Percentiles rank a stretch among this genome's conserved stretches.
phyloP scores from a whole-genome alignment of 1,140 invertebrate species.

The Aphaenogaster floridana region DNA sequence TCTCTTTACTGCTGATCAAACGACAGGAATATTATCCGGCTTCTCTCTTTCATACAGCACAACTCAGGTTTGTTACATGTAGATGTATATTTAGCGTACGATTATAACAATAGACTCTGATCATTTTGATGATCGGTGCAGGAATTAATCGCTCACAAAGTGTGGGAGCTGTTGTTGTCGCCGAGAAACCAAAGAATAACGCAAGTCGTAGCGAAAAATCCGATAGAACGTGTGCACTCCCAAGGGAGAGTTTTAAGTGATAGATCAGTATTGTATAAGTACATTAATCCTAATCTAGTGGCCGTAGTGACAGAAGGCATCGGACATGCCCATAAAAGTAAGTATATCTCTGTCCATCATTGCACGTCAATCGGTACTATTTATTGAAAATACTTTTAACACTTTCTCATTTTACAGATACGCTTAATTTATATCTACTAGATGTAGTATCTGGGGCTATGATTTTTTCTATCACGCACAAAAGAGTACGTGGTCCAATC shows the following conservation, averaged over 20 bases:
- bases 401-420: conserved; percentile 86
- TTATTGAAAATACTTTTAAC: conserved; percentile 26
- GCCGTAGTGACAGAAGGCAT: conserved; percentile 93
- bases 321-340: conserved; percentile 92
- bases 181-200: conserved; percentile 90
- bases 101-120: not conserved
- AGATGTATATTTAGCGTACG: not conserved
- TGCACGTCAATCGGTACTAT: conserved; percentile 23
- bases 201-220: conserved; percentile 90
- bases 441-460: conserved; percentile 96
- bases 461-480: conserved; percentile 92
- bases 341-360: conserved; percentile 70
- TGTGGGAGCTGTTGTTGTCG: conserved; percentile 92
- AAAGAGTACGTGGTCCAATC: conserved; percentile 93
- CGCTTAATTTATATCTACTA: conserved; percentile 94
- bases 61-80: conserved; percentile 72
- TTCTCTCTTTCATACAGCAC: conserved; percentile 88
- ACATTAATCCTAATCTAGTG: conserved; percentile 98
- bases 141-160: conserved; percentile 85
- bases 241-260: conserved; percentile 98
- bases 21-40: conserved; percentile 90
- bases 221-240: conserved; percentile 96
- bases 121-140: conserved; percentile 68
- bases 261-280: conserved; percentile 99
- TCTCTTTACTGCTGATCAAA: conserved; percentile 91